phyloP scores from a whole-genome alignment of 2,113 vertebrate species.

The Apteryx mantelli region DNA sequence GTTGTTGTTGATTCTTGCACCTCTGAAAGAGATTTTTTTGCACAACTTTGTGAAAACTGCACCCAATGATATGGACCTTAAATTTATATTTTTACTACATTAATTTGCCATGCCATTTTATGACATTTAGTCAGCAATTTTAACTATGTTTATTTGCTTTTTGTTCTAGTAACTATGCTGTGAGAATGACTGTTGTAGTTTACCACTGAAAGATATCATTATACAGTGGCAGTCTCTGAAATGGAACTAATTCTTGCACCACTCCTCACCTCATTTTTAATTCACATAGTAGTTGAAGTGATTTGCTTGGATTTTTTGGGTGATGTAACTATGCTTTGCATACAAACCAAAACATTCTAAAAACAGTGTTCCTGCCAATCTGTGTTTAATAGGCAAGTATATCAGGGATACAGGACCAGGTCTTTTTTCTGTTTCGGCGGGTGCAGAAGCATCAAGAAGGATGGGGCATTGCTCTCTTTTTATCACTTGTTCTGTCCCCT shows the following conservation, averaged over 20 bases:
- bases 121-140: neutral
- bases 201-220: neutral
- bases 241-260: neutral
- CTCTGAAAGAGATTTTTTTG: neutral
- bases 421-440: neutral
- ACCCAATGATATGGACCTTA: neutral
- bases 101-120: neutral
- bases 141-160: neutral
- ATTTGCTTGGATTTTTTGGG: neutral
- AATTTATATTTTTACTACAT: slow-evolving; percentile 15
- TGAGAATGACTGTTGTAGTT: neutral
- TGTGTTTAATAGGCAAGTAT: neutral
- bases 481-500: neutral
- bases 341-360: neutral
- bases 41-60: slow-evolving; percentile 20
- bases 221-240: neutral
- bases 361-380: neutral
- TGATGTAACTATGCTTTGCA: neutral
- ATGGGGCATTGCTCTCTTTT: neutral
- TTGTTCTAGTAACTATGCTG: neutral
- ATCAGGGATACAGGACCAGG: neutral
- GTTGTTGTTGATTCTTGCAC: neutral
- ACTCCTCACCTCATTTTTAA: neutral
- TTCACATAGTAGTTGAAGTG: neutral
- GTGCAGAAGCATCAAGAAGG: neutral